A percentile compares a stretch with the other conserved stretches of the same genome.
phyloP scores from a whole-genome alignment of 2,888 invertebrate species.

The Drosophila seclusa region DNA sequence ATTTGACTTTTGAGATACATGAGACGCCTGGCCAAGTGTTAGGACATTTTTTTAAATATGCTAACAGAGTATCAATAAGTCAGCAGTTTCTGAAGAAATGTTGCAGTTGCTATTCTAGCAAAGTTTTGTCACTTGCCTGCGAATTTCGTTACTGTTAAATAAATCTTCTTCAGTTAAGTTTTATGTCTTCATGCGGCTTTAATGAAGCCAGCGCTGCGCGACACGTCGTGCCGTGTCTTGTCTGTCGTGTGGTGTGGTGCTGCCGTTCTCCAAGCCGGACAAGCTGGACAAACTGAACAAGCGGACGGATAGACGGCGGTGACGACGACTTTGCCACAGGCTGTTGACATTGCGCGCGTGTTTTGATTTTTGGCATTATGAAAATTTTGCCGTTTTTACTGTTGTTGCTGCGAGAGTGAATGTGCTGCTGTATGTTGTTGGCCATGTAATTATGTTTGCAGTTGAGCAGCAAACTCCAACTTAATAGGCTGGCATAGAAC shows the following conservation, averaged over 20 bases:
- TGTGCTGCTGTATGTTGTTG: conserved; percentile 39
- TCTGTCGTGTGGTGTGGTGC: not conserved
- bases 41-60: too few relatives aligned
- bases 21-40: not conserved
- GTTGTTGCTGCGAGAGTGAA: conserved; percentile 44
- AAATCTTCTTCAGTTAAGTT: conserved; percentile 63
- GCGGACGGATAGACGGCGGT: conserved; percentile 11
- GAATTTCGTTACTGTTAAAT: conserved; percentile 66
- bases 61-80: conserved; percentile 11
- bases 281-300: conserved; percentile 12
- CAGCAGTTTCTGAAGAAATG: not conserved
- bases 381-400: conserved; percentile 37
- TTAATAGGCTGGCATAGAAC: conserved; percentile 69
- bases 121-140: conserved; percentile 53
- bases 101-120: conserved; percentile 31
- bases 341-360: conserved; percentile 54
- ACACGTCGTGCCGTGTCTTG: conserved; percentile 26
- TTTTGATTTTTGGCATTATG: conserved; percentile 62
- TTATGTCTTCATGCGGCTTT: conserved; percentile 65
- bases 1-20: not conserved
- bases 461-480: conserved; percentile 54
- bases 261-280: conserved; percentile 33
- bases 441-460: conserved; percentile 71
- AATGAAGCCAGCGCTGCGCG: conserved; percentile 48
- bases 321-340: conserved; percentile 36